These are phyloP conservation scores for Serranus cabrilla DNA, from an alignment of 2,797 vertebrate genomes.

Conservation along the genomic window DNA sequence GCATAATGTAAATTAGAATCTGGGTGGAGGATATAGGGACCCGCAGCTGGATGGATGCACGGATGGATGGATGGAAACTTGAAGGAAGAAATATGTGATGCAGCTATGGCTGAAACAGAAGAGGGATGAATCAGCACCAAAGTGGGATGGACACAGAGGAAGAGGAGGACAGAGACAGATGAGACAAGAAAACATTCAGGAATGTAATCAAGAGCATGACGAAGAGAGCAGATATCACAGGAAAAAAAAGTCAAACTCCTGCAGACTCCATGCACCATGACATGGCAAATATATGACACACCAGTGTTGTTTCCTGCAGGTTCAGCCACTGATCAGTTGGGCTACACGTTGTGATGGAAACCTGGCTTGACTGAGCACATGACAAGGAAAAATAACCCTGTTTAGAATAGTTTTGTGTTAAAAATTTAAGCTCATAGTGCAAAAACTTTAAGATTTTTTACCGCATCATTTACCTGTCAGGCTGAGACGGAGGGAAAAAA, in stretches of 20 bases:
- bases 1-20: background rate
- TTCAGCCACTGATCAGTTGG: too few species aligned
- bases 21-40: background rate
- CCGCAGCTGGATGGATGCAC: background rate
- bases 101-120: background rate
- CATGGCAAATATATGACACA: too few species aligned
- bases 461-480: background rate
- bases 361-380: too few species aligned
- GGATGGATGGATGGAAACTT: background rate
- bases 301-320: too few species aligned
- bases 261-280: too few species aligned
- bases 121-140: background rate
- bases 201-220: too few species aligned
- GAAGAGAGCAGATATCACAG: too few species aligned
- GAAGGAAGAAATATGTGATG: too few species aligned
- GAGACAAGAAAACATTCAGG: background rate
- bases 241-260: too few species aligned
- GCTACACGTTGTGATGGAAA: too few species aligned
- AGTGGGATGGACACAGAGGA: background rate
- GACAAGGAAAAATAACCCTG: background rate
- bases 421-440: background rate
- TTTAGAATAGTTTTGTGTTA: background rate
- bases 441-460: background rate
- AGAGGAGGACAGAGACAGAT: background rate
- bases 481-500: too few species aligned